phyloP scores from a whole-genome alignment of 1,140 invertebrate genomes.

The Drosophila oshimai region DNA sequence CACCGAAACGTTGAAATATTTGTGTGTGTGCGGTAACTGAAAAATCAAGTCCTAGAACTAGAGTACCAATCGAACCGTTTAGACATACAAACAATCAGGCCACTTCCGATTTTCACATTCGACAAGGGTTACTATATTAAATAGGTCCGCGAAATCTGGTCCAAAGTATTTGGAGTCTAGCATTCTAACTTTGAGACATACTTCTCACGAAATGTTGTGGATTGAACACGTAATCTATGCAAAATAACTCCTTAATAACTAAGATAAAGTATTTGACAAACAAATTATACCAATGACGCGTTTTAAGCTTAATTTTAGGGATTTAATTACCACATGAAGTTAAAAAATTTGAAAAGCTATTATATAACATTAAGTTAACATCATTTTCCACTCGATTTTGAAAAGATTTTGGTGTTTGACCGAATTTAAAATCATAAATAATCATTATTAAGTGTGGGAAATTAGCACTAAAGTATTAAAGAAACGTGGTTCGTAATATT shows the following conservation, averaged over 20 bases:
- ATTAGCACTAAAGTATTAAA: neutral
- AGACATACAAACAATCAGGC: constrained; percentile 21
- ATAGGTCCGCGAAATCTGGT: neutral
- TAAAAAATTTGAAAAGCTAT: no score
- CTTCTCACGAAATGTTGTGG: no score
- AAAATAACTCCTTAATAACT: no score
- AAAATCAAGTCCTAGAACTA: constrained; percentile 35
- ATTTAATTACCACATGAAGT: no score
- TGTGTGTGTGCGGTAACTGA: constrained; percentile 8
- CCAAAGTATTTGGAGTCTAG: neutral
- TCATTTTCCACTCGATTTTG: neutral
- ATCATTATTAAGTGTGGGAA: neutral
- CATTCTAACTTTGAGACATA: no score
- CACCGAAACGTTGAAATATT: constrained; percentile 26
- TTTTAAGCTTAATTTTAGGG: no score
- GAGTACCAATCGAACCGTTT: constrained; percentile 39
- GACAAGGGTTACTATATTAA: neutral
- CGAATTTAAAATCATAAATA: no score
- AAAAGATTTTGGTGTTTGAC: neutral
- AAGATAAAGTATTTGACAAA: no score
- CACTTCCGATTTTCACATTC: neutral
- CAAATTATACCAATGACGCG: no score
- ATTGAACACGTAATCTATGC: no score
- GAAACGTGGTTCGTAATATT: no score
- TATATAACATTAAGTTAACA: no score